These are phyloP conservation scores for Diadegma fenestrale DNA, from an alignment of 2,888 invertebrate species.

Conservation along the genomic window DNA sequence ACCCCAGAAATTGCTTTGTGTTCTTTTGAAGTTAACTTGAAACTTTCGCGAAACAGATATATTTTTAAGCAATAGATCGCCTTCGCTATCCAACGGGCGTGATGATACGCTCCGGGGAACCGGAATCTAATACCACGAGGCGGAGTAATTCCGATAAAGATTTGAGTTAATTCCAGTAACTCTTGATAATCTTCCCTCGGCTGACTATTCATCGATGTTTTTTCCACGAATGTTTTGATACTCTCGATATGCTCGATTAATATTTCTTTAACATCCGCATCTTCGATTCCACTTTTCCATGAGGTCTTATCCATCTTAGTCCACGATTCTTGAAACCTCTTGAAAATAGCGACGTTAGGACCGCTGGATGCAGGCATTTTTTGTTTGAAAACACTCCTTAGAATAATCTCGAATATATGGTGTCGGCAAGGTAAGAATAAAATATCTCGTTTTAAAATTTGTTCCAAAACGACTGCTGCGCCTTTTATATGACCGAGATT, in stretches of 20 bases:
- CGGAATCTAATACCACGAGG: slow-evolving; percentile 51
- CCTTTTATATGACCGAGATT: slow-evolving; percentile 73
- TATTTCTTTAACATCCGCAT: slow-evolving; percentile 48
- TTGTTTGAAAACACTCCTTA: slow-evolving; percentile 69
- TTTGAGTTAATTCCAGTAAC: slow-evolving; percentile 60
- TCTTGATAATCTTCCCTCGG: slow-evolving; percentile 65
- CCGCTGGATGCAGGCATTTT: slow-evolving; percentile 59
- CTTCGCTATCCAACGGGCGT: slow-evolving; percentile 62
- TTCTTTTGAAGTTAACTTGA: slow-evolving; percentile 46
- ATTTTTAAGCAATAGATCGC: slow-evolving; percentile 65
- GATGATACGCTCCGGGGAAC: slow-evolving; percentile 35
- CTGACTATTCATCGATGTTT: slow-evolving; percentile 46
- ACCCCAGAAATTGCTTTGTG: slow-evolving; percentile 37
- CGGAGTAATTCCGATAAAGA: slow-evolving; percentile 58
- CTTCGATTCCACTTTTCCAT: slow-evolving; percentile 57
- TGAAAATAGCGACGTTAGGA: slow-evolving; percentile 69
- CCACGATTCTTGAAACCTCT: slow-evolving; percentile 71
- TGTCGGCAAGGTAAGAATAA: slow-evolving; percentile 71
- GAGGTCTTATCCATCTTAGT: slow-evolving; percentile 58
- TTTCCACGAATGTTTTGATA: slow-evolving; percentile 55
- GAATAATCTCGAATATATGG: slow-evolving; percentile 73
- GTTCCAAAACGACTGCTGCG: slow-evolving; percentile 72
- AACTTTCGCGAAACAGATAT: slow-evolving; percentile 55
- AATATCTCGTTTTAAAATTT: slow-evolving; percentile 69
- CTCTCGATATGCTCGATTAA: slow-evolving; percentile 57